A percentile compares a stretch with the other conserved stretches of the same genome.
These are phyloP conservation scores for Brienomyrus longianalis DNA, from an alignment of 2,113 vertebrate species.

Conservation along the genomic window DNA sequence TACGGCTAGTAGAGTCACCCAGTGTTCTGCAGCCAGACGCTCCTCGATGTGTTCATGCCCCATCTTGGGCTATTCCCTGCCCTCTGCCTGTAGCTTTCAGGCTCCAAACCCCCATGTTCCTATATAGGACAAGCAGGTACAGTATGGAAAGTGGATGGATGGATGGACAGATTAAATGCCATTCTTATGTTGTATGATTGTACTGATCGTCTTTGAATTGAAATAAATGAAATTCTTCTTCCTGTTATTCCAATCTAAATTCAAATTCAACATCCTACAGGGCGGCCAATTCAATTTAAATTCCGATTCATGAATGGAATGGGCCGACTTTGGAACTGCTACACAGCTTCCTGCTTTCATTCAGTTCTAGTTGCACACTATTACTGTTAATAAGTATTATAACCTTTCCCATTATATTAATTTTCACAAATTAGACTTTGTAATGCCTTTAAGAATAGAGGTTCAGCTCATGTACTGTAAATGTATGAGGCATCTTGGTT, in stretches of 20 bases:
- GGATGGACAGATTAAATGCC: not conserved
- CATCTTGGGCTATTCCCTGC: not conserved
- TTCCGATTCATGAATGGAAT: not conserved
- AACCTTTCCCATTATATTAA: not conserved
- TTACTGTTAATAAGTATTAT: not conserved
- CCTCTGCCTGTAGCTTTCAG: not conserved
- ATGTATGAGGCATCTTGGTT: not conserved
- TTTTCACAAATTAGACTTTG: not conserved
- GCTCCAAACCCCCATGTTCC: not conserved
- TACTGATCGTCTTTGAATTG: not conserved
- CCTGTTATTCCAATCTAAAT: not conserved
- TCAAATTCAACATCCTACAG: not conserved
- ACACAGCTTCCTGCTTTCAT: not conserved
- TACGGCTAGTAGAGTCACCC: not conserved
- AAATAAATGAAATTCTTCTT: not conserved
- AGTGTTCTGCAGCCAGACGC: not conserved
- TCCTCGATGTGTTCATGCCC: not conserved
- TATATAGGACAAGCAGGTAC: not conserved
- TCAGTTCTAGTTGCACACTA: not conserved
- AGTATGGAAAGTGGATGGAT: not conserved
- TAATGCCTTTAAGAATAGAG: not conserved
- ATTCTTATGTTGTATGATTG: not conserved
- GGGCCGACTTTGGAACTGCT: not conserved
- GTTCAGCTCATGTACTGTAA: not conserved
- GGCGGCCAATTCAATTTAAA: not conserved